Conservation (phyloP, 2,797 vertebrate species). For the Sebastes reedi region DNA sequence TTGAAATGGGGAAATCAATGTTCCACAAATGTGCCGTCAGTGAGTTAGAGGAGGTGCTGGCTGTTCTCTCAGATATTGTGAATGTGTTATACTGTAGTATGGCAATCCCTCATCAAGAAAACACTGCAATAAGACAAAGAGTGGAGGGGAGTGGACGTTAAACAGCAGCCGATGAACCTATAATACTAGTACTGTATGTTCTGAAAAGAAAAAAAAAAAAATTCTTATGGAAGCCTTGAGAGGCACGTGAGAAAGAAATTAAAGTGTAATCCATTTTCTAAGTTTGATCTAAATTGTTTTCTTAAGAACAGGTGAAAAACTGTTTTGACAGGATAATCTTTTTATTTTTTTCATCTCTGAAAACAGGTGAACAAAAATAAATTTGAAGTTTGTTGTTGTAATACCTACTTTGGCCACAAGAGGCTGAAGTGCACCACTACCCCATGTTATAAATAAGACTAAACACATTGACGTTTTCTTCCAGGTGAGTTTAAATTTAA, state of each 20-base stretch:
- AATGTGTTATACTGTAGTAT: slow-evolving; percentile 17
- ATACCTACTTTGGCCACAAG: no score
- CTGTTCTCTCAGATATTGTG: background rate
- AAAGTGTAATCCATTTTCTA: background rate
- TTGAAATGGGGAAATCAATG: background rate
- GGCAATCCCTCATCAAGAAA: slow-evolving; percentile 14
- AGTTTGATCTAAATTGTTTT: background rate
- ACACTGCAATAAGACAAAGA: background rate
- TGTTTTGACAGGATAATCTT: background rate
- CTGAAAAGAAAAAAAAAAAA: background rate
- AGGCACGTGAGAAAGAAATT: background rate
- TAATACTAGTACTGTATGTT: background rate
- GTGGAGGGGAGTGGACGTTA: slow-evolving; percentile 7
- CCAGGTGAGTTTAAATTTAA: background rate
- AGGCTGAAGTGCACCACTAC: background rate
- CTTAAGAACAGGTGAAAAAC: background rate
- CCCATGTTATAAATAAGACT: background rate
- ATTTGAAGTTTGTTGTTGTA: no score
- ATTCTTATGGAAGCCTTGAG: background rate
- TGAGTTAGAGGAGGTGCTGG: background rate
- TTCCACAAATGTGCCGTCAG: background rate
- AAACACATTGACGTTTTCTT: background rate
- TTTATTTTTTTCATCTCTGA: background rate
- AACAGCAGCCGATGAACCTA: slow-evolving; percentile 41
- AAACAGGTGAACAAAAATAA: background rate